These are phyloP conservation scores for Thereva unica DNA, from an alignment of 2,888 invertebrate species.

Conservation along the genomic window DNA sequence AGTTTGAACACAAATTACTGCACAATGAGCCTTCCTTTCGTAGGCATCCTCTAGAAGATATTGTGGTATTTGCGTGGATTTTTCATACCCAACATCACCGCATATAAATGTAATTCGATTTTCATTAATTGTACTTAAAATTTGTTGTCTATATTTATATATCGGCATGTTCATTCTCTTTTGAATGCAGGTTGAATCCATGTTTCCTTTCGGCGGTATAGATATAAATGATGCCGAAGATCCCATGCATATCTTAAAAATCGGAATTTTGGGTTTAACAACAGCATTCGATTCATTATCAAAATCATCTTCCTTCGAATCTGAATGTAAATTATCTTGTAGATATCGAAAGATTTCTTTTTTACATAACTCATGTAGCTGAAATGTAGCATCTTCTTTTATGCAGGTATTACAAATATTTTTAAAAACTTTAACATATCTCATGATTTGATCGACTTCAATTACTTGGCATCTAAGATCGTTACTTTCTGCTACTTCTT, in stretches of 20 bases:
- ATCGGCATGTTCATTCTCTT: conserved; percentile 64
- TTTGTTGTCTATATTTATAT: conserved; percentile 73
- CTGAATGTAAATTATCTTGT: background rate
- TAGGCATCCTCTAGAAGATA: conserved; percentile 79
- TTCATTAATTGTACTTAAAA: conserved; percentile 70
- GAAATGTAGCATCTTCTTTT: background rate
- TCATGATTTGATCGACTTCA: background rate
- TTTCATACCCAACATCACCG: conserved; percentile 85
- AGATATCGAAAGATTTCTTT: conserved; percentile 1
- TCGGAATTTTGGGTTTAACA: conserved; percentile 9
- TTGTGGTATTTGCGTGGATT: conserved; percentile 92
- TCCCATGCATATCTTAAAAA: conserved; percentile 11
- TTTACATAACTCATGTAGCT: background rate
- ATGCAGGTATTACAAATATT: background rate
- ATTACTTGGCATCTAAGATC: background rate
- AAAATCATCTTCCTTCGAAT: conserved; percentile 5
- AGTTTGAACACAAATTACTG: conserved; percentile 91
- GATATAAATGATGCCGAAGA: background rate
- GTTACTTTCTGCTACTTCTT: too few relatives aligned
- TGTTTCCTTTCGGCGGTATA: background rate
- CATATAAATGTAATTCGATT: conserved; percentile 86
- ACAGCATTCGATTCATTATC: background rate
- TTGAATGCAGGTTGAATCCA: background rate
- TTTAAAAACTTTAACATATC: conserved; percentile 12
- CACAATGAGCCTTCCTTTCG: conserved; percentile 66